Conservation (phyloP, 1,140 invertebrate species). For the Micrasema longulum region DNA sequence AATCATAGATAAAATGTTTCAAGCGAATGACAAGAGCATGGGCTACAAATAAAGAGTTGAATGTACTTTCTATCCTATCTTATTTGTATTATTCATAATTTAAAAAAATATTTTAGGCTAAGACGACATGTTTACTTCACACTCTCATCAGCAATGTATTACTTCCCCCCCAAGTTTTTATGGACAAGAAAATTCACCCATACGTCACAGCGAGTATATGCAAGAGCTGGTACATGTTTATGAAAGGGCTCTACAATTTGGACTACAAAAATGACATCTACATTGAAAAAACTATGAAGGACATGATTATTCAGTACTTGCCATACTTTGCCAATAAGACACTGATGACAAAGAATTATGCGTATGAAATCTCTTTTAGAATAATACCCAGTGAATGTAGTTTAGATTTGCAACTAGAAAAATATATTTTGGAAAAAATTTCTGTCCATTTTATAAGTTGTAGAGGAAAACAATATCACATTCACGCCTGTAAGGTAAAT, state of each 20-base stretch:
- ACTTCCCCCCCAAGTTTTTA: constrained; percentile 52
- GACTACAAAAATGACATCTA: constrained; percentile 53
- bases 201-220: constrained; percentile 43
- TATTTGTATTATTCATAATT: no score
- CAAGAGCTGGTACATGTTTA: constrained; percentile 53
- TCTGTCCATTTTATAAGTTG: constrained; percentile 48
- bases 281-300: constrained; percentile 50
- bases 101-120: constrained; percentile 46
- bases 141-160: constrained; percentile 45
- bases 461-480: constrained; percentile 49
- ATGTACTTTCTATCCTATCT: no score
- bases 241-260: constrained; percentile 48
- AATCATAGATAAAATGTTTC: no score
- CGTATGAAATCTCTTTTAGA: constrained; percentile 39
- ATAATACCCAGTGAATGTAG: constrained; percentile 46
- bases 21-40: no score
- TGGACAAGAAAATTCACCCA: constrained; percentile 52
- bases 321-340: constrained; percentile 50
- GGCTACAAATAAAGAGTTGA: no score
- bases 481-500: constrained; percentile 50
- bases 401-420: constrained; percentile 46
- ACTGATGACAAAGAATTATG: constrained; percentile 41
- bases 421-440: constrained; percentile 53
- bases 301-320: constrained; percentile 51
- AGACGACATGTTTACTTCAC: constrained; percentile 50